Percentiles rank a stretch among this genome's conserved stretches.
Evolutionary conservation across 2,113 vertebrate species (phyloP).

Genomic region (Thomomys bottae): DNA sequence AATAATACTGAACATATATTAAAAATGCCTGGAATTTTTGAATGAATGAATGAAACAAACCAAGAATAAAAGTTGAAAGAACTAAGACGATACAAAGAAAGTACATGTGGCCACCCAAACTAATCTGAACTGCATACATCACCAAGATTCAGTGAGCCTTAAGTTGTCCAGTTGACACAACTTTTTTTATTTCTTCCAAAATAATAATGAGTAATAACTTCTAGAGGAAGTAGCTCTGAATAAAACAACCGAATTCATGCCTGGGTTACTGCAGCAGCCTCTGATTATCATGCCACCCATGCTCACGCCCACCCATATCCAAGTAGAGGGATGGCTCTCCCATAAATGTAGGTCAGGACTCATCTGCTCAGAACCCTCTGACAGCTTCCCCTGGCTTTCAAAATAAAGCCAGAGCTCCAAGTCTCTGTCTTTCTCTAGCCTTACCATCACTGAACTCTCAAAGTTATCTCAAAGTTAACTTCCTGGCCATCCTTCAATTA

Average conservation of each 20-base stretch:
- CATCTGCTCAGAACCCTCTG: neutral
- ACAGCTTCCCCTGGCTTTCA: neutral
- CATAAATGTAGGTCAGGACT: neutral
- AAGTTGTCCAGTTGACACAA: neutral
- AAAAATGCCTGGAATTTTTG: neutral
- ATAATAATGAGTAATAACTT: neutral
- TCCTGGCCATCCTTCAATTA: neutral
- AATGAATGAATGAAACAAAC: conserved; percentile 10
- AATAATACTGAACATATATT: neutral
- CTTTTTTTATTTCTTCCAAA: neutral
- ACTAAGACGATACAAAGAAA: neutral
- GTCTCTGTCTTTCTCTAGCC: neutral
- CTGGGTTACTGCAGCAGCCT: neutral
- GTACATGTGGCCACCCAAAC: neutral
- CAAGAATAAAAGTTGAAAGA: neutral
- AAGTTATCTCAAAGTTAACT: neutral
- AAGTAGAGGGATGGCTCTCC: neutral
- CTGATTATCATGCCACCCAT: neutral
- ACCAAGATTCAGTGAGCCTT: neutral
- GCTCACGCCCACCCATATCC: neutral
- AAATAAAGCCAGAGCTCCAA: neutral
- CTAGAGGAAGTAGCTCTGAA: neutral
- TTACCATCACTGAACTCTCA: neutral
- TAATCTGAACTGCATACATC: neutral
- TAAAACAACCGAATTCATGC: neutral